These are phyloP conservation scores for Oncorhynchus kisutch DNA, from an alignment of 2,113 vertebrate species.

Conservation along the genomic window DNA sequence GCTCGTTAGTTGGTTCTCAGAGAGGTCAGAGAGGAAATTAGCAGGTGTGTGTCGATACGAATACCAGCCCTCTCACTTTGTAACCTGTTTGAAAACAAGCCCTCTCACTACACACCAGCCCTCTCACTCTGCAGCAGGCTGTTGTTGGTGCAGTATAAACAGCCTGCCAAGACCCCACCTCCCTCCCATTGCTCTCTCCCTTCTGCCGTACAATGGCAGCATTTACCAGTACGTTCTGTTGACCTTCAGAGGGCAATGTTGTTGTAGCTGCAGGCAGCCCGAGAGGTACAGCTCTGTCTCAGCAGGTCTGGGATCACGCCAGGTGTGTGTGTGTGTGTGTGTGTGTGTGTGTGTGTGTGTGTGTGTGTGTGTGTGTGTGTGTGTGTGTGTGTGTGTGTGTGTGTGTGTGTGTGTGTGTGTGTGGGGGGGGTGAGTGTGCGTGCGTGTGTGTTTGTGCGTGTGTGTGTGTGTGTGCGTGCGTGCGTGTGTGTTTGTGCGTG, in stretches of 20 bases:
- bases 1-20: neutral
- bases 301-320: neutral
- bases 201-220: conserved; percentile 36
- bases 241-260: conserved; percentile 46
- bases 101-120: neutral
- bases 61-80: neutral
- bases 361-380: neutral
- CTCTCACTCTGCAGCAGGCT: conserved; percentile 5
- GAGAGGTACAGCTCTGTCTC: neutral
- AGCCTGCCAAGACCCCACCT: conserved; percentile 5
- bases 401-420: too few species aligned
- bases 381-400: neutral
- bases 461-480: neutral
- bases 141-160: conserved; percentile 36
- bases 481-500: neutral
- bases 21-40: neutral
- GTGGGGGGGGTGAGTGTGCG: too few species aligned
- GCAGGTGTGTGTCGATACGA: too few species aligned
- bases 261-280: conserved; percentile 15
- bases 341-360: neutral
- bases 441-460: neutral
- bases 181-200: neutral
- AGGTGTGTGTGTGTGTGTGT: neutral
- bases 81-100: neutral
- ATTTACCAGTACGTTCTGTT: conserved; percentile 47